Conservation (phyloP, 2,888 invertebrate species). For the Scaptomyza polygonia region DNA sequence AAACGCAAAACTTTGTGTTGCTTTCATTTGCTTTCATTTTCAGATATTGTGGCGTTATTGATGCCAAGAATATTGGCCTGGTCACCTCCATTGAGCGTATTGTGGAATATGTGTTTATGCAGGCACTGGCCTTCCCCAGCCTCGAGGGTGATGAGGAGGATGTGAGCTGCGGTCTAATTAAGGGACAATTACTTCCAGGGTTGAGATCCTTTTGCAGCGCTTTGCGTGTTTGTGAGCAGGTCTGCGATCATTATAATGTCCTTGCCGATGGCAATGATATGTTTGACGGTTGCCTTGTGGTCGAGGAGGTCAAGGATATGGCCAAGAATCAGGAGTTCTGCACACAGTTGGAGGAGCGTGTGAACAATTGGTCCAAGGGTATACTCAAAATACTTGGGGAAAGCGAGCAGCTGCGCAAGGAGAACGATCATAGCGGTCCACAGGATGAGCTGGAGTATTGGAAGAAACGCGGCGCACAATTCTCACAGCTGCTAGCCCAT, state of each 20-base stretch:
- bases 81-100: conserved; percentile 94
- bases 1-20: conserved; percentile 46
- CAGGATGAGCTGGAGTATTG: conserved; percentile 98
- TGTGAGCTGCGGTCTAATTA: conserved; percentile 91
- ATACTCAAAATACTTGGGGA: conserved; percentile 94
- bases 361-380: conserved; percentile 91
- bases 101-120: conserved; percentile 95
- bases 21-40: not conserved
- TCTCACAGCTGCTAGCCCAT: conserved; percentile 93
- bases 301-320: conserved; percentile 89
- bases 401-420: conserved; percentile 95
- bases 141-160: conserved; percentile 93
- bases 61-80: conserved; percentile 91
- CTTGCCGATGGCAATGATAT: conserved; percentile 90
- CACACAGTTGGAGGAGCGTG: conserved; percentile 89
- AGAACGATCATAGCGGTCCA: conserved; percentile 96
- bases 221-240: conserved; percentile 93
- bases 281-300: conserved; percentile 87
- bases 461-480: conserved; percentile 97
- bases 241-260: conserved; percentile 90
- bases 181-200: conserved; percentile 92
- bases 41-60: conserved; percentile 92
- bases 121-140: conserved; percentile 92
- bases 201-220: conserved; percentile 94
- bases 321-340: conserved; percentile 88